Percentiles rank a stretch among this genome's conserved stretches.
These are phyloP conservation scores for Peromyscus nudipes DNA, from an alignment of 2,797 vertebrate species.

Conservation along the genomic window DNA sequence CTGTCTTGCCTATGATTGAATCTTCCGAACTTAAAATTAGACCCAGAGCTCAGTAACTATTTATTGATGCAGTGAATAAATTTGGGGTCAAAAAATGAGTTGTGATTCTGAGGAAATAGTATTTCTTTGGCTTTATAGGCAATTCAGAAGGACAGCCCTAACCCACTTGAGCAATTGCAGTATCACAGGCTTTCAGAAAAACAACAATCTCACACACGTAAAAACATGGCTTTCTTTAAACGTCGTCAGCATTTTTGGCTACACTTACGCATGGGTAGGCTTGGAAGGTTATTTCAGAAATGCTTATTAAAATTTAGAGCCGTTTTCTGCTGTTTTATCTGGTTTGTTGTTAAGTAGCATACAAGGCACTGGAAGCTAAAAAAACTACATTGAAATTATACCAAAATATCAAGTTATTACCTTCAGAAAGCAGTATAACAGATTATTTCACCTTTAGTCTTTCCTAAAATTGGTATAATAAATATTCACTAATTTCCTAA, in stretches of 20 bases:
- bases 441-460: not conserved
- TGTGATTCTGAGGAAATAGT: constrained; percentile 27
- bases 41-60: not conserved
- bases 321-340: not conserved
- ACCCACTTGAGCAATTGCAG: not conserved
- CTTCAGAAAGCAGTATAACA: not conserved
- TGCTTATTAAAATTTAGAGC: constrained; percentile 24
- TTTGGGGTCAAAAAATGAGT: constrained; percentile 11
- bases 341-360: constrained; percentile 47
- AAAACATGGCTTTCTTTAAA: constrained; percentile 35
- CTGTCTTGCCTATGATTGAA: constrained; percentile 11
- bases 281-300: constrained; percentile 22
- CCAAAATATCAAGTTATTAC: constrained; percentile 29
- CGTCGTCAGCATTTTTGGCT: not conserved
- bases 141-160: not conserved
- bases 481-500: constrained; percentile 5
- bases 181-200: not conserved
- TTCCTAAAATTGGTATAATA: not conserved
- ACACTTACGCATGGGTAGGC: not conserved
- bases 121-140: not conserved
- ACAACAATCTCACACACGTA: not conserved
- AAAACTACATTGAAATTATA: constrained; percentile 22
- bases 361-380: not conserved
- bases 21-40: constrained; percentile 10
- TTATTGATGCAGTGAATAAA: not conserved